These are phyloP conservation scores for Zeugodacus cucurbitae DNA, from an alignment of 1,140 invertebrate genomes.

Conservation along the genomic window DNA sequence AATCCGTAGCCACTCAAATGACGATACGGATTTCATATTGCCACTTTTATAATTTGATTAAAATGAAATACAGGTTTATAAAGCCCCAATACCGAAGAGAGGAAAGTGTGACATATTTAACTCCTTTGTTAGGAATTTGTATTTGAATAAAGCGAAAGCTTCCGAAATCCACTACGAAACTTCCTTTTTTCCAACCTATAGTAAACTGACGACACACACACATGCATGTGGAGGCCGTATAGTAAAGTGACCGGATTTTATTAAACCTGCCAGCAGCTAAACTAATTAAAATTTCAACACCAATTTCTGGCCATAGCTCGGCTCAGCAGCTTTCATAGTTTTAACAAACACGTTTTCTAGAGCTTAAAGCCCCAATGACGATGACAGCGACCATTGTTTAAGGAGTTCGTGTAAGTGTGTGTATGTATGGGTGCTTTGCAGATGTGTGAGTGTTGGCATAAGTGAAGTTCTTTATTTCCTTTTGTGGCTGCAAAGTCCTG, in stretches of 20 bases:
- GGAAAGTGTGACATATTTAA: too few species aligned
- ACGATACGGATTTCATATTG: too few species aligned
- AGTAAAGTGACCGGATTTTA: not conserved
- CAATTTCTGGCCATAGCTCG: not conserved
- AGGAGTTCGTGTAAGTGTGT: too few species aligned
- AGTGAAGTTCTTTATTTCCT: not conserved
- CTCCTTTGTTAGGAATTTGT: too few species aligned
- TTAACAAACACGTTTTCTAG: not conserved
- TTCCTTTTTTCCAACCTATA: not conserved
- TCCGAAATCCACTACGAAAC: not conserved
- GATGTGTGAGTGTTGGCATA: not conserved
- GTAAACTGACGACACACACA: not conserved
- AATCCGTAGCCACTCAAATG: too few species aligned
- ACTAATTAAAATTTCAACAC: constrained; percentile 36
- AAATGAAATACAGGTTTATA: too few species aligned
- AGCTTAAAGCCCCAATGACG: not conserved
- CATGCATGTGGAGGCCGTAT: not conserved
- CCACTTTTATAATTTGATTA: too few species aligned
- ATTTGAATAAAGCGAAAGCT: not conserved
- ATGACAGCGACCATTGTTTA: not conserved
- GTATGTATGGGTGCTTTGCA: not conserved
- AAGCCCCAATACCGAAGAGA: too few species aligned
- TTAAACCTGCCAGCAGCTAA: constrained; percentile 16
- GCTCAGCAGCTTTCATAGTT: not conserved
- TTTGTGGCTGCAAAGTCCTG: not conserved